Conservation (phyloP, 2,888 invertebrate species). For the Tachina lurida region DNA sequence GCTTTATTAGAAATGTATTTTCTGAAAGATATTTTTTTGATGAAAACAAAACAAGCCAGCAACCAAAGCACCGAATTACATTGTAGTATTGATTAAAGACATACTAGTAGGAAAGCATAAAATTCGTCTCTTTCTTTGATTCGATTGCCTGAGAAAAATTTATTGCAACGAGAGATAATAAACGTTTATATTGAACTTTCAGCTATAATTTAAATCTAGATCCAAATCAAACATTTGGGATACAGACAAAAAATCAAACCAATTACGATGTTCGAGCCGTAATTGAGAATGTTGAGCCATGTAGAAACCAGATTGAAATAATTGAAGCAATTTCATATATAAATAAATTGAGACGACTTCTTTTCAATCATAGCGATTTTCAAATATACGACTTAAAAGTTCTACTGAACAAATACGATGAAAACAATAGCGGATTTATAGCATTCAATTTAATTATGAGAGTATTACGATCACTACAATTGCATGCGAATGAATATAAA, state of each 20-base stretch:
- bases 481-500: constrained; percentile 73
- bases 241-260: neutral
- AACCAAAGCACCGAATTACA: no score
- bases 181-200: neutral
- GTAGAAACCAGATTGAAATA: constrained; percentile 67
- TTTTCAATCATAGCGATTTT: constrained; percentile 74
- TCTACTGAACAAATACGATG: constrained; percentile 73
- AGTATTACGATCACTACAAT: constrained; percentile 71
- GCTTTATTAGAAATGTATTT: no score
- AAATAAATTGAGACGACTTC: constrained; percentile 74
- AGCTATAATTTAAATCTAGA: constrained; percentile 68
- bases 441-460: constrained; percentile 72
- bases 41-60: no score
- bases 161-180: no score
- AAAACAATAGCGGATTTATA: constrained; percentile 72
- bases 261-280: constrained; percentile 74
- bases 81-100: no score
- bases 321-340: constrained; percentile 74
- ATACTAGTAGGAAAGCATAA: no score
- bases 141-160: no score
- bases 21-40: no score
- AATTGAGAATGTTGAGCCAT: constrained; percentile 74
- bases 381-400: constrained; percentile 74
- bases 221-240: constrained; percentile 73
- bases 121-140: no score